phyloP scores from a whole-genome alignment of 1,140 invertebrate genomes.

The Paramacrobiotus metropolitanus region DNA sequence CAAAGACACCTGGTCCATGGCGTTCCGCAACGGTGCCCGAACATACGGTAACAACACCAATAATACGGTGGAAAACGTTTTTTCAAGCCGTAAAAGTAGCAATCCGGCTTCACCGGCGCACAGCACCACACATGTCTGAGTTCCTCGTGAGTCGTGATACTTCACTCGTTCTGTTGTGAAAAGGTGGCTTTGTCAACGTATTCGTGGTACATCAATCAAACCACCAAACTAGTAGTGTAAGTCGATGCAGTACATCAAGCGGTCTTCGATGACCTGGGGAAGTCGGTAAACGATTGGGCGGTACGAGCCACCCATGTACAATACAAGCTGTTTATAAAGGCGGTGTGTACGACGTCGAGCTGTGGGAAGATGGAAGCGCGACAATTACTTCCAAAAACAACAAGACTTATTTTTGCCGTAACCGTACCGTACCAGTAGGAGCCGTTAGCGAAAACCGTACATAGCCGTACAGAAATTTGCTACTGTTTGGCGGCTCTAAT shows the following conservation, averaged over 20 bases:
- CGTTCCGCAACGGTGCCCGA: not conserved
- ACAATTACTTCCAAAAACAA: not conserved
- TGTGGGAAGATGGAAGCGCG: not conserved
- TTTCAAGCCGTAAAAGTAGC: not conserved
- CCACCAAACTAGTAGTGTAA: not conserved
- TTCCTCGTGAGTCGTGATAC: not conserved
- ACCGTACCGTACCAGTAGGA: too few species aligned
- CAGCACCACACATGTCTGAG: not conserved
- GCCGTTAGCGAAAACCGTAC: too few species aligned
- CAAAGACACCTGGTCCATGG: not conserved
- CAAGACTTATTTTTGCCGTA: too few species aligned
- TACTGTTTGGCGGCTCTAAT: too few species aligned
- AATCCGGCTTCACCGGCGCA: not conserved
- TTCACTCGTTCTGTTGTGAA: not conserved
- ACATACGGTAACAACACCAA: not conserved
- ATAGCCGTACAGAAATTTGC: too few species aligned
- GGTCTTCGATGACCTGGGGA: not conserved
- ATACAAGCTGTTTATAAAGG: not conserved
- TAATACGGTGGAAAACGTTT: not conserved
- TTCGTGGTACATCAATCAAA: not conserved
- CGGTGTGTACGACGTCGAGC: not conserved
- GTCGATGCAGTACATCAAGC: not conserved
- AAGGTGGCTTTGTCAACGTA: not conserved
- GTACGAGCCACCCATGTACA: not conserved
- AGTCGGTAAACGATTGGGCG: not conserved